Conservation (phyloP, 2,113 vertebrate species). For the Hymenochirus boettgeri region DNA sequence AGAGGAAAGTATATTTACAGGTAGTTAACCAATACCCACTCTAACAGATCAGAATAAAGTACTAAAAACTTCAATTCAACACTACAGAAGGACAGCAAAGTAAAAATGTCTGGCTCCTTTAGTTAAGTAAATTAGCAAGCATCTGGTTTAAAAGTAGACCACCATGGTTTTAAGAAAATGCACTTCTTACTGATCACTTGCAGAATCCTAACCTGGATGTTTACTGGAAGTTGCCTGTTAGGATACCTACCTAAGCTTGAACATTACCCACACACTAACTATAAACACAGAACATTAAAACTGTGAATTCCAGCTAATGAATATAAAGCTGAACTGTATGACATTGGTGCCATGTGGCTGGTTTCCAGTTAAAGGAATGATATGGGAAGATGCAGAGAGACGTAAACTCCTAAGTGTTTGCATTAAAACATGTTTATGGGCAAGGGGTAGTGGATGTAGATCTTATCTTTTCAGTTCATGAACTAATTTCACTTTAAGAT, state of each 20-base stretch:
- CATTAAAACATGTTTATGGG: conserved; percentile 20
- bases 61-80: not conserved
- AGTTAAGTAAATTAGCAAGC: conserved; percentile 4
- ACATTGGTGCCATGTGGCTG: not conserved
- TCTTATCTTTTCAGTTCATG: conserved; percentile 23
- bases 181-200: conserved; percentile 1
- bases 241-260: too few species aligned
- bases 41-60: not conserved
- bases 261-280: too few species aligned
- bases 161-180: conserved; percentile 13
- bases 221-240: not conserved
- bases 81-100: too few species aligned
- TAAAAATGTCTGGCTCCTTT: too few species aligned
- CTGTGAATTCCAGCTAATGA: not conserved
- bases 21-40: too few species aligned
- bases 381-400: not conserved
- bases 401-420: not conserved
- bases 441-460: conserved; percentile 8
- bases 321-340: not conserved
- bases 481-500: conserved; percentile 18
- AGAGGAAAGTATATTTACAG: too few species aligned
- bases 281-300: not conserved
- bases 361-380: not conserved
- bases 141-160: conserved; percentile 29
- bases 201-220: conserved; percentile 1